These are phyloP conservation scores for Hexactinellida sp. DNA, from an alignment of 37 sponge, comb jelly and placozoan genomes.

Conservation along the genomic window DNA sequence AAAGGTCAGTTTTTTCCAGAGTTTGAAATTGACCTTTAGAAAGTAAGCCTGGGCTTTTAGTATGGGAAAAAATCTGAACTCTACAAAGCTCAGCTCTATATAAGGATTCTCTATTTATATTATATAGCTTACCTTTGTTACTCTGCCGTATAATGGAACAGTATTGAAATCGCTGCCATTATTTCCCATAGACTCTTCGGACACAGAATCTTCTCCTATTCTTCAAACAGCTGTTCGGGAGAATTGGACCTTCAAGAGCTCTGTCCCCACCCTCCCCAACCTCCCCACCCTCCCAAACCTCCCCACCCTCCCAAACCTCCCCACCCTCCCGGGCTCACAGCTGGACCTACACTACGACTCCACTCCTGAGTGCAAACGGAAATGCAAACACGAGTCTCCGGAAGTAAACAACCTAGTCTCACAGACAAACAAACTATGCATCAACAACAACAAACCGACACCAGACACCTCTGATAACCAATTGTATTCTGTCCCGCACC, in stretches of 20 bases:
- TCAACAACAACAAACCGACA: neutral
- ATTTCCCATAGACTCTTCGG: neutral
- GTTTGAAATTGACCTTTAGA: too few species aligned
- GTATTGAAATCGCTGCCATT: too few species aligned
- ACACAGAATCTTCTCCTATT: neutral
- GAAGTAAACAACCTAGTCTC: neutral
- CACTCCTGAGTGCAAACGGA: conserved; percentile 8
- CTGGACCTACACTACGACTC: neutral
- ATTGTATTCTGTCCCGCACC: too few species aligned
- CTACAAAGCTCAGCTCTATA: too few species aligned
- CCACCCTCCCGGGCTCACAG: neutral
- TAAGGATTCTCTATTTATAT: neutral
- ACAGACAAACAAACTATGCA: neutral
- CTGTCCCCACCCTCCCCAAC: neutral
- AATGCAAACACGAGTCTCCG: neutral
- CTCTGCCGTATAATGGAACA: too few species aligned
- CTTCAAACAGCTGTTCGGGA: neutral
- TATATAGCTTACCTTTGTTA: neutral
- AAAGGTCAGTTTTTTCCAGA: too few species aligned
- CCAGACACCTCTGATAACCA: too few species aligned
- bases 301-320: neutral
- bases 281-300: neutral
- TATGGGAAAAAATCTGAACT: too few species aligned
- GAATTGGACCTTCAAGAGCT: neutral
- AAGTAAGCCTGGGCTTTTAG: too few species aligned